Base-by-base conservation (phyloP, 2,888 invertebrate species). In the Malachius bipustulatus region DNA sequence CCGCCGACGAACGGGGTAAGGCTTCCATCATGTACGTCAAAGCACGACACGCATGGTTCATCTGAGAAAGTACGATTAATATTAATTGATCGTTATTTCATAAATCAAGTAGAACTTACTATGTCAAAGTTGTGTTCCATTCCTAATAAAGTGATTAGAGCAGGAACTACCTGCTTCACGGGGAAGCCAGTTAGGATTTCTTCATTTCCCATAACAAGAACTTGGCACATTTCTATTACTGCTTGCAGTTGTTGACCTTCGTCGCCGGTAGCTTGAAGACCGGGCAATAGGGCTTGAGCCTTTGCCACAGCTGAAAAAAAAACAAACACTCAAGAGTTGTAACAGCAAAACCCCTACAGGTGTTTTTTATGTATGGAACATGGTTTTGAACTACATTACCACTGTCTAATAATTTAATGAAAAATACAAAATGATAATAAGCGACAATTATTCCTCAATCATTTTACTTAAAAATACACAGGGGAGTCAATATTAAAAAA, bases 121-220 rank as follows among this genome's bases (percentile, higher is more conserved):
- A 98, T 93, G 64, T 97, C 97, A 67, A 97, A 97, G 67, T 98
- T 98, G 60, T 97, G 93, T 57, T 97, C 97, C 73, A 94, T 91
- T 34, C 89, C 83, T 13, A 98, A 74, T 38, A 98, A 66, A 51
- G 77, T 82, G 43, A 94, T 88, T 24, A 98, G 75, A 4, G 93
- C 91, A 1, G 96, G 94, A 31, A 97, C 94, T 10, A 94, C 94
- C 64, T 94, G 93, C 54, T 97, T 88, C 24, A 96, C 90, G 0
- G 97, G 97, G 63, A 98, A 96, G n/a, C 94, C 94, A 26, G 93
- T 88, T 35, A 97, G 71, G 1, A 94, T 94, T 61, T 97, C 97
- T 65, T 97, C 97, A 60, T 97, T 97, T 47, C 96, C 96, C 96
- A 97, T 97, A 19, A 97, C 94, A 36, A 97, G 70, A 63, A 97